A percentile compares a stretch with the other conserved stretches of the same genome.
These are phyloP conservation scores for Plectrocnemia conspersa DNA, from an alignment of 1,140 invertebrate genomes.

Conservation along the genomic window DNA sequence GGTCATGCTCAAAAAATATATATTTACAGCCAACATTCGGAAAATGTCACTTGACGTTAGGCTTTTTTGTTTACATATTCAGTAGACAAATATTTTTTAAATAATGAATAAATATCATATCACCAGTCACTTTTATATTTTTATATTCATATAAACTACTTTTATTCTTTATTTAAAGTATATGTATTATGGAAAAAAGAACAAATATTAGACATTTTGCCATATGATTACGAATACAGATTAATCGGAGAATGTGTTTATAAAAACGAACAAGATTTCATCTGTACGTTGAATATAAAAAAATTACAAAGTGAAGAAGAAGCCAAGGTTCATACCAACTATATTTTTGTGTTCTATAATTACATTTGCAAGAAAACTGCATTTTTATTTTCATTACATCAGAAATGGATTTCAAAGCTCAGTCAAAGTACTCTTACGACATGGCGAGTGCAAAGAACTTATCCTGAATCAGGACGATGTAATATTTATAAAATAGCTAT, in stretches of 20 bases:
- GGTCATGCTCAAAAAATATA: too few species aligned
- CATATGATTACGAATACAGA: slow-evolving; percentile 27
- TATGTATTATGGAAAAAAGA: too few species aligned
- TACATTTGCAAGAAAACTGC: background rate
- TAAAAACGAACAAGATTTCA: slow-evolving; percentile 29
- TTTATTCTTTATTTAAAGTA: too few species aligned
- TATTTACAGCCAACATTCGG: too few species aligned
- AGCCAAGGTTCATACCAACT: slow-evolving; percentile 19
- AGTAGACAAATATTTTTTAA: too few species aligned
- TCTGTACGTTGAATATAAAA: slow-evolving; percentile 27
- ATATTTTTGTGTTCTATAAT: background rate
- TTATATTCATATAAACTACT: too few species aligned
- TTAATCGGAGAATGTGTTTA: slow-evolving; percentile 22
- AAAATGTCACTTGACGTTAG: too few species aligned
- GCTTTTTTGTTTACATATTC: too few species aligned
- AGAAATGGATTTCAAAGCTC: slow-evolving; percentile 30
- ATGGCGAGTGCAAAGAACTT: slow-evolving; percentile 30
- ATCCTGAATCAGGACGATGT: slow-evolving; percentile 28
- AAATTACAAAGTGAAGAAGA: slow-evolving; percentile 28
- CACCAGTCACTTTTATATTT: too few species aligned
- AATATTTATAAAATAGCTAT: slow-evolving; percentile 33
- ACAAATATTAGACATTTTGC: slow-evolving; percentile 23
- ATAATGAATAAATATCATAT: too few species aligned
- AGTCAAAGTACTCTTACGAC: slow-evolving; percentile 29
- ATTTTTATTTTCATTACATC: slow-evolving; percentile 4